phyloP scores from a whole-genome alignment of 2,113 vertebrate species.

The Heterotis niloticus region DNA sequence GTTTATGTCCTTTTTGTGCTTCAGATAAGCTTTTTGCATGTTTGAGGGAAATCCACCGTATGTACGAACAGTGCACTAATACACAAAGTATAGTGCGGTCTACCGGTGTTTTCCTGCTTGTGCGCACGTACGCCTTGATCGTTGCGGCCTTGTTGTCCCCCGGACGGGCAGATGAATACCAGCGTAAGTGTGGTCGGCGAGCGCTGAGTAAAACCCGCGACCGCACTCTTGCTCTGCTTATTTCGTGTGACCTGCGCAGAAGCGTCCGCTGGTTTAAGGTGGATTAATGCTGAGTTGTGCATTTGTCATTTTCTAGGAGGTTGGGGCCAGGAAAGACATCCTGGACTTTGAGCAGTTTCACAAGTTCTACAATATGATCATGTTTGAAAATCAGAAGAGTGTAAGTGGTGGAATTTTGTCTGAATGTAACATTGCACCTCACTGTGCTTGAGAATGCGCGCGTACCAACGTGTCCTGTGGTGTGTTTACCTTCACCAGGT shows the following conservation, averaged over 20 bases:
- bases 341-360: constrained; percentile 93
- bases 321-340: constrained; percentile 80
- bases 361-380: constrained; percentile 90
- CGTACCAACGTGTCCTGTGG: neutral
- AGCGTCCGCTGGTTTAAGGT: neutral
- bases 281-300: neutral
- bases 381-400: constrained; percentile 90
- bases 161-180: neutral
- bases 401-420: constrained; percentile 57
- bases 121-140: too few relatives aligned
- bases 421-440: too few relatives aligned
- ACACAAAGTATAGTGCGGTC: too few relatives aligned
- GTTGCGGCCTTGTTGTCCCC: neutral
- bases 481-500: constrained; percentile 64
- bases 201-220: neutral
- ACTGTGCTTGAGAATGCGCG: too few relatives aligned
- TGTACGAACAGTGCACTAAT: too few relatives aligned
- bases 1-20: too few relatives aligned
- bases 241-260: neutral
- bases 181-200: neutral
- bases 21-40: too few relatives aligned
- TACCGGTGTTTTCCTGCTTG: too few relatives aligned
- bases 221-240: neutral
- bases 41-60: too few relatives aligned
- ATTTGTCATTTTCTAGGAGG: constrained; percentile 64